phyloP scores from a whole-genome alignment of 2,888 invertebrate genomes.

The Coenonympha glycerion region DNA sequence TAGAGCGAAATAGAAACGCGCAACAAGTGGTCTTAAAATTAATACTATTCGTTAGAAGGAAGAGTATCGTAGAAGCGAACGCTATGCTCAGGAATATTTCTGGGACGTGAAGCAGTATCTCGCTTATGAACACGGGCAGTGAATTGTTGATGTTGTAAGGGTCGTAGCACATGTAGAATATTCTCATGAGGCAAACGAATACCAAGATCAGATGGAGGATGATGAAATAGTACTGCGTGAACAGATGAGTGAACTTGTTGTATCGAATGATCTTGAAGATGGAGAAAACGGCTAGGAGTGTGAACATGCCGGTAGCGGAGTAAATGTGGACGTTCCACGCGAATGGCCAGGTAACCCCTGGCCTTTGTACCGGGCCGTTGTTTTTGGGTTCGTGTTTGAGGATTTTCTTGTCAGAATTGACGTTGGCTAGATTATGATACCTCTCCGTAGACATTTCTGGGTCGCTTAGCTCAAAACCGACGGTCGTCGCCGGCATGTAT shows the following conservation, averaged over 20 bases:
- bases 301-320: slow-evolving; percentile 88
- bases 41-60: slow-evolving; percentile 86
- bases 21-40: slow-evolving; percentile 83
- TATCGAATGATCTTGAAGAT: slow-evolving; percentile 90
- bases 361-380: slow-evolving; percentile 59
- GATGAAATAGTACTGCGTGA: slow-evolving; percentile 91
- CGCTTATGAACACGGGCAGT: slow-evolving; percentile 85
- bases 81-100: slow-evolving; percentile 92
- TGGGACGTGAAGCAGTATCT: slow-evolving; percentile 88
- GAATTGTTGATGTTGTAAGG: slow-evolving; percentile 92
- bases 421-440: slow-evolving; percentile 77
- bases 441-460: slow-evolving; percentile 72
- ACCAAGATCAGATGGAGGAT: slow-evolving; percentile 89
- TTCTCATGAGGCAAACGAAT: slow-evolving; percentile 86
- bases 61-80: slow-evolving; percentile 90
- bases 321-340: slow-evolving; percentile 96
- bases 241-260: slow-evolving; percentile 89
- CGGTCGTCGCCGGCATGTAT: slow-evolving; percentile 62
- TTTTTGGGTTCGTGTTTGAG: slow-evolving; percentile 60
- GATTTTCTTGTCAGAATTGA: slow-evolving; percentile 72
- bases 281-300: slow-evolving; percentile 87
- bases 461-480: slow-evolving; percentile 66
- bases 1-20: slow-evolving; percentile 83
- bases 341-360: slow-evolving; percentile 83
- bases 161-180: slow-evolving; percentile 92